These are phyloP conservation scores for Notolabrus celidotus DNA, from an alignment of 2,797 vertebrate species.

Conservation along the genomic window DNA sequence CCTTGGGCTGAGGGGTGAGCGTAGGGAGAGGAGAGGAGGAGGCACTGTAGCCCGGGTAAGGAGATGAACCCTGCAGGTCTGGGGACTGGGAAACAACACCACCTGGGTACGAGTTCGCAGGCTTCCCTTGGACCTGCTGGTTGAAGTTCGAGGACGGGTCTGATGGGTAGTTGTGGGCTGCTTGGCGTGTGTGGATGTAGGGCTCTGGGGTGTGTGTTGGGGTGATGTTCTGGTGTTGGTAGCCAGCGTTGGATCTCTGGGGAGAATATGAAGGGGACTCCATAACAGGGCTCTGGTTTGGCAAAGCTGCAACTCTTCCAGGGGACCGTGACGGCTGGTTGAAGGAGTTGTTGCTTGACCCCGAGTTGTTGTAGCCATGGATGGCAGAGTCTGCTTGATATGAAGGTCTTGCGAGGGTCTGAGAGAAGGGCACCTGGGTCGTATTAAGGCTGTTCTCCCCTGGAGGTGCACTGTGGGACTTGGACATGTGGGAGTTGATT, in stretches of 20 bases:
- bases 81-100: conserved; percentile 75
- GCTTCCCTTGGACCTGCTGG: conserved; percentile 73
- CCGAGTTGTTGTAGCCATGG: conserved; percentile 77
- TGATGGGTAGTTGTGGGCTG: conserved; percentile 52
- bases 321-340: conserved; percentile 67
- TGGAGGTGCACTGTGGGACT: conserved; percentile 90
- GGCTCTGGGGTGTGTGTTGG: conserved; percentile 83
- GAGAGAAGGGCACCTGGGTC: conserved; percentile 82
- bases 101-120: conserved; percentile 70
- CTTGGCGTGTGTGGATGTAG: conserved; percentile 67
- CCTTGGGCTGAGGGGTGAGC: conserved; percentile 77
- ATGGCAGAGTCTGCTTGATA: conserved; percentile 85
- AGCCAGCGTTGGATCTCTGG: conserved; percentile 71
- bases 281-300: conserved; percentile 79
- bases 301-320: conserved; percentile 65
- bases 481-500: conserved; percentile 87
- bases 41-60: conserved; percentile 81
- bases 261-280: conserved; percentile 77
- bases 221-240: conserved; percentile 75
- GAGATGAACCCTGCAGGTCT: conserved; percentile 79
- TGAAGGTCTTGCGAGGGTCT: conserved; percentile 80
- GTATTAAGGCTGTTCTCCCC: conserved; percentile 83
- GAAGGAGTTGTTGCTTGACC: conserved; percentile 68
- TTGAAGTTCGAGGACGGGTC: conserved; percentile 70
- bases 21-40: conserved; percentile 83